Conservation (phyloP, 2,888 invertebrate genomes). For the Epirrhoe tristata region DNA sequence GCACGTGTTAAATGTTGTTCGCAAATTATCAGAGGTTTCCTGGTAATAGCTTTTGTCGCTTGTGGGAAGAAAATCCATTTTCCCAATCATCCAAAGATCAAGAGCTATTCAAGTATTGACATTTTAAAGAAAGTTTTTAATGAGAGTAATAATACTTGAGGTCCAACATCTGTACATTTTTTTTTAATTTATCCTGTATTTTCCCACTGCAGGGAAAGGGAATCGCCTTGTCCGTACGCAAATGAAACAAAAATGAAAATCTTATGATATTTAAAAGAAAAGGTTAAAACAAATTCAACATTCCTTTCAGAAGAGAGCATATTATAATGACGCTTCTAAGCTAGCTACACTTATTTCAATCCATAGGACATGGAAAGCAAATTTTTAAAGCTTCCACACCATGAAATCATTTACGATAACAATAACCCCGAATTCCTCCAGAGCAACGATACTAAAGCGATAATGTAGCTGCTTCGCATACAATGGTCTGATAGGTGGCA, state of each 20-base stretch:
- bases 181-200: too few relatives aligned
- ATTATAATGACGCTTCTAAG: not conserved
- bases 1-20: conserved; percentile 45
- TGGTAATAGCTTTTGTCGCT: not conserved
- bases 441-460: conserved; percentile 45
- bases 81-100: not conserved
- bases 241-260: too few relatives aligned
- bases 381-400: conserved; percentile 21
- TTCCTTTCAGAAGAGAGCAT: not conserved
- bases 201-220: too few relatives aligned
- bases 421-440: conserved; percentile 42
- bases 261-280: too few relatives aligned
- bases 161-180: too few relatives aligned
- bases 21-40: conserved; percentile 5
- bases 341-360: not conserved
- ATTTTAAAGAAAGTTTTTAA: too few relatives aligned
- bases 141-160: too few relatives aligned
- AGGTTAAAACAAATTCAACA: too few relatives aligned
- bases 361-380: conserved; percentile 6
- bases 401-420: conserved; percentile 39
- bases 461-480: conserved; percentile 45
- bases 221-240: too few relatives aligned
- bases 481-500: conserved; percentile 53
- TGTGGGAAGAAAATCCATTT: not conserved
- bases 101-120: too few relatives aligned